Evolutionary conservation across 2,888 invertebrate genomes (phyloP).

Genomic region (Campoplex capitator): DNA sequence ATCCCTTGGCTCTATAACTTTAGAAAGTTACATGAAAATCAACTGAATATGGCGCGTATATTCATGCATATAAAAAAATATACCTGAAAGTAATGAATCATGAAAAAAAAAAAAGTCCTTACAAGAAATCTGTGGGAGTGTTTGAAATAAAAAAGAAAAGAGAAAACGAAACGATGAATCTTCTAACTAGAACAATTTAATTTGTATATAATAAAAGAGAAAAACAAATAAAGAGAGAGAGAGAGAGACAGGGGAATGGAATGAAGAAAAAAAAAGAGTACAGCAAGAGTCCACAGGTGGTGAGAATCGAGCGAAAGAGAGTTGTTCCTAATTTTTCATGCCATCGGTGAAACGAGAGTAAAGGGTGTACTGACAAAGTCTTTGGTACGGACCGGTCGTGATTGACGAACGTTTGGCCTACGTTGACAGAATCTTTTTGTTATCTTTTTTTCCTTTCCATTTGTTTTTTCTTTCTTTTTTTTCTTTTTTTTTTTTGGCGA

Average conservation of each 20-base stretch:
- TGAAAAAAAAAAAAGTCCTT: no score
- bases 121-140: no score
- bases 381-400: constrained; percentile 42
- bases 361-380: constrained; percentile 43
- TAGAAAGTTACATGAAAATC: no score
- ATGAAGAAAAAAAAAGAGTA: not conserved
- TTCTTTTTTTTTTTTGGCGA: constrained; percentile 25
- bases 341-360: constrained; percentile 47
- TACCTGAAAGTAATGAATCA: no score
- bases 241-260: not conserved
- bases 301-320: constrained; percentile 41
- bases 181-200: no score
- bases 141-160: no score
- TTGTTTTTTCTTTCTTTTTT: not conserved
- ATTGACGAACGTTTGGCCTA: constrained; percentile 63
- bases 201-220: not conserved
- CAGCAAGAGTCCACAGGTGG: not conserved
- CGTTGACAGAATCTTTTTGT: constrained; percentile 58
- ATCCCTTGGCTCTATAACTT: no score
- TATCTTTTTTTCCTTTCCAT: constrained; percentile 1
- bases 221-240: not conserved
- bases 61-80: no score
- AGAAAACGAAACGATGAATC: no score
- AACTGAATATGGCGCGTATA: no score
- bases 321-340: constrained; percentile 54